Evolutionary conservation across 2,888 invertebrate species (phyloP).

Genomic region (Lutraria lutraria): DNA sequence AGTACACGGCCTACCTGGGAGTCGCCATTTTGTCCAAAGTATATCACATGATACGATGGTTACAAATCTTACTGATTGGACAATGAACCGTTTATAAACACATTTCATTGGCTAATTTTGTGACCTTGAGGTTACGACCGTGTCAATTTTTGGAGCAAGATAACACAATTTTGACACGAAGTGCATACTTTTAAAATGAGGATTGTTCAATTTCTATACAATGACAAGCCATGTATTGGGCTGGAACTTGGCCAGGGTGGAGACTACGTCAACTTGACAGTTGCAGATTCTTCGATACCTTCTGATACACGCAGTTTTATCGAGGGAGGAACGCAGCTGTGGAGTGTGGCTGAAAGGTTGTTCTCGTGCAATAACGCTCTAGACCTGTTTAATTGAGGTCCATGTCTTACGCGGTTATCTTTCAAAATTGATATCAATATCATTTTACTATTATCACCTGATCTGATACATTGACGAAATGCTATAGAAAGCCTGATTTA

Average conservation of each 20-base stretch:
- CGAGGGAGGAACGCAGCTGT: conserved; percentile 71
- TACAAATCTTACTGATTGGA: background rate
- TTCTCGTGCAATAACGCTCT: background rate
- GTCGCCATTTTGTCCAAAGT: conserved; percentile 63
- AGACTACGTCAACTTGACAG: conserved; percentile 78
- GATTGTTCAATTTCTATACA: conserved; percentile 78
- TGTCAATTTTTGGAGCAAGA: conserved; percentile 3
- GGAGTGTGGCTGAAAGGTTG: conserved; percentile 77
- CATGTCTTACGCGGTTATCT: no score
- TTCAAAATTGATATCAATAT: no score
- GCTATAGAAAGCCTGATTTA: no score
- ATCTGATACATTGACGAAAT: no score
- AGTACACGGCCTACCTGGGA: conserved; percentile 48
- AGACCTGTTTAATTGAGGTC: no score
- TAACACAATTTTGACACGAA: conserved; percentile 42
- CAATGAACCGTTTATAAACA: background rate
- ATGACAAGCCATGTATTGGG: conserved; percentile 74
- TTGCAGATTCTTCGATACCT: conserved; percentile 73
- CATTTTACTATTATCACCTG: no score
- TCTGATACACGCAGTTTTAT: conserved; percentile 78
- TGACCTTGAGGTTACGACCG: background rate
- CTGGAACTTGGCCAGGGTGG: conserved; percentile 77
- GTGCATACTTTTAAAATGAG: conserved; percentile 69
- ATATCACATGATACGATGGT: conserved; percentile 29
- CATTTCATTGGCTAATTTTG: conserved; percentile 6